Conservation (phyloP, 2,113 vertebrate genomes). For the Crotalus tigris region DNA sequence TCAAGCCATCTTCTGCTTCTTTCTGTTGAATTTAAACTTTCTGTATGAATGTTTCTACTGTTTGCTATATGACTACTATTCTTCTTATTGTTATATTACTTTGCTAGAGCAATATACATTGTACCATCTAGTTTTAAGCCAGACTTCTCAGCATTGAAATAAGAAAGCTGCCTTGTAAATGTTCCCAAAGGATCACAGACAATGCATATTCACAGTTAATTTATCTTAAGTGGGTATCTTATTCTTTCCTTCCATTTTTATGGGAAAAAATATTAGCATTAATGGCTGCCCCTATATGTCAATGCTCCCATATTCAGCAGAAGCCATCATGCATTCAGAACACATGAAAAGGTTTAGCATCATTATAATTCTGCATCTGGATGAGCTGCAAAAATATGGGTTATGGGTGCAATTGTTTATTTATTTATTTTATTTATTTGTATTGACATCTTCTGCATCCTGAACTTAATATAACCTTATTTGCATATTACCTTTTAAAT, state of each 20-base stretch:
- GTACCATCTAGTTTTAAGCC: neutral
- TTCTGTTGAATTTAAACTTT: neutral
- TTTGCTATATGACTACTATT: neutral
- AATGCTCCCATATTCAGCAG: neutral
- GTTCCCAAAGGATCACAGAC: neutral
- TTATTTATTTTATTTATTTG: neutral
- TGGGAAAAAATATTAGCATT: neutral
- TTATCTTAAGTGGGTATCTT: neutral
- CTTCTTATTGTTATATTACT: neutral
- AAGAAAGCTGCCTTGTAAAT: neutral
- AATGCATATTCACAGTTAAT: neutral
- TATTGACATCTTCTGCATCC: fast-evolving
- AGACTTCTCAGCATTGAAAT: neutral
- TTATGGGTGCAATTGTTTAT: neutral
- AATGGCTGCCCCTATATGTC: neutral
- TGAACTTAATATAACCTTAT: neutral
- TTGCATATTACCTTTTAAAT: neutral
- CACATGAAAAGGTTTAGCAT: neutral
- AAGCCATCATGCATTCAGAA: neutral
- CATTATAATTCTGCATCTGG: neutral
- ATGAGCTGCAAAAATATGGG: neutral
- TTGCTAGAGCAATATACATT: neutral
- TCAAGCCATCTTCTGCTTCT: neutral
- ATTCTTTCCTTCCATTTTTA: neutral
- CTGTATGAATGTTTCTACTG: neutral